Evolutionary conservation across 2,888 invertebrate species (phyloP).

Genomic region (Hypomecis punctinalis): DNA sequence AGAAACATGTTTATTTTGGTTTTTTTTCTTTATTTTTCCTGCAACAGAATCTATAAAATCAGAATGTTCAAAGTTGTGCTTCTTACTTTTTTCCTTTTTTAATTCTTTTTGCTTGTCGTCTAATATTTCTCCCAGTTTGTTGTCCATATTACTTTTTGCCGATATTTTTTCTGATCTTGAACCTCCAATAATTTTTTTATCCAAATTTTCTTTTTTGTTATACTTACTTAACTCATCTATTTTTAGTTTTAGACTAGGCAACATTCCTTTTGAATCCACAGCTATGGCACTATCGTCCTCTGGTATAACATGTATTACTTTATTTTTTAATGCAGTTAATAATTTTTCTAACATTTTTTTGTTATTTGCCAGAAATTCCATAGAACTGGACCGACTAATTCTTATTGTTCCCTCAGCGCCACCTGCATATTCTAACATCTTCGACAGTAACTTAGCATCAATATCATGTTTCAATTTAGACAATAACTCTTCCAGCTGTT

Average conservation of each 20-base stretch:
- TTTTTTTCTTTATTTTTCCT: background rate
- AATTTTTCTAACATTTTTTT: constrained; percentile 1
- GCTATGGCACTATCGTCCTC: background rate
- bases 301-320: background rate
- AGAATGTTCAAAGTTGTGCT: background rate
- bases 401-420: background rate
- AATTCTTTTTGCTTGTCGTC: background rate
- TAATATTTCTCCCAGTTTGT: background rate
- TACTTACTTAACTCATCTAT: background rate
- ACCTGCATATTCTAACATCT: background rate
- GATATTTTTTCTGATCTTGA: background rate
- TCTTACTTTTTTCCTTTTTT: background rate
- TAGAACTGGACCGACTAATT: background rate
- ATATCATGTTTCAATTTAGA: constrained; percentile 36
- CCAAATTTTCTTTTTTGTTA: background rate
- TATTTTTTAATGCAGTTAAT: background rate
- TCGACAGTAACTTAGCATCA: background rate
- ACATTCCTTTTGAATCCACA: background rate
- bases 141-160: background rate
- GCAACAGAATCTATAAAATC: background rate
- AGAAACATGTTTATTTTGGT: too few species aligned
- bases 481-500: constrained; percentile 48
- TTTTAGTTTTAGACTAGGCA: background rate
- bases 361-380: background rate
- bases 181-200: background rate